Evolutionary conservation across 2,797 vertebrate species (phyloP).

Genomic region (Falco berigora): DNA sequence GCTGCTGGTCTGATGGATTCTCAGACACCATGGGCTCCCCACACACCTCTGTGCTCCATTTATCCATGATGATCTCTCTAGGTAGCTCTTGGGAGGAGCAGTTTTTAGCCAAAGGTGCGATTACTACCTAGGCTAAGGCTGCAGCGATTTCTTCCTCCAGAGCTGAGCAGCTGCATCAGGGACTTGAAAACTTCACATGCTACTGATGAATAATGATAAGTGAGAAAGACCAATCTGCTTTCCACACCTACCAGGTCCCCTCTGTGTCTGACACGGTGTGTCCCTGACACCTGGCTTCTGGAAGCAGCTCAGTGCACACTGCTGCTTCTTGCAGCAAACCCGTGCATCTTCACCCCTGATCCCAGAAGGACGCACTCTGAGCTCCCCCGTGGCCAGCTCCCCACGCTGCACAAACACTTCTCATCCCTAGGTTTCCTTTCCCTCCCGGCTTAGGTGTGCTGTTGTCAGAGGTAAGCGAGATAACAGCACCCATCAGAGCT

Average conservation of each 20-base stretch:
- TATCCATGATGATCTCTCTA: not conserved
- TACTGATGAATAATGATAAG: not conserved
- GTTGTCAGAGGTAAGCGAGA: not conserved
- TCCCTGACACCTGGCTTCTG: not conserved
- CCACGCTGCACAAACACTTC: not conserved
- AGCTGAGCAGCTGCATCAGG: not conserved
- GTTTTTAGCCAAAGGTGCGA: not conserved
- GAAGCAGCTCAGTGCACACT: not conserved
- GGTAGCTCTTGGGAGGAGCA: not conserved
- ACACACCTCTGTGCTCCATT: not conserved
- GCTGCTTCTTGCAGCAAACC: not conserved
- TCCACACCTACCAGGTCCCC: not conserved
- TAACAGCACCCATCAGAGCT: rapidly evolving
- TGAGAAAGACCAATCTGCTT: not conserved
- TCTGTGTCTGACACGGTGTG: not conserved
- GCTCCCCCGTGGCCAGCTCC: not conserved
- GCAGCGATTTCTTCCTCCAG: not conserved
- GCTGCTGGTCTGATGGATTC: not conserved
- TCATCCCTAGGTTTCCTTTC: not conserved
- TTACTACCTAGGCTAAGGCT: not conserved
- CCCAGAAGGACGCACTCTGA: not conserved
- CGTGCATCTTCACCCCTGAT: not conserved
- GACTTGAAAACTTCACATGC: not conserved
- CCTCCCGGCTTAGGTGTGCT: not conserved
- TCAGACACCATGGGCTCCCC: not conserved